Evolutionary conservation across 2,113 vertebrate genomes (phyloP).

Genomic region (Phalacrocorax carbo): DNA sequence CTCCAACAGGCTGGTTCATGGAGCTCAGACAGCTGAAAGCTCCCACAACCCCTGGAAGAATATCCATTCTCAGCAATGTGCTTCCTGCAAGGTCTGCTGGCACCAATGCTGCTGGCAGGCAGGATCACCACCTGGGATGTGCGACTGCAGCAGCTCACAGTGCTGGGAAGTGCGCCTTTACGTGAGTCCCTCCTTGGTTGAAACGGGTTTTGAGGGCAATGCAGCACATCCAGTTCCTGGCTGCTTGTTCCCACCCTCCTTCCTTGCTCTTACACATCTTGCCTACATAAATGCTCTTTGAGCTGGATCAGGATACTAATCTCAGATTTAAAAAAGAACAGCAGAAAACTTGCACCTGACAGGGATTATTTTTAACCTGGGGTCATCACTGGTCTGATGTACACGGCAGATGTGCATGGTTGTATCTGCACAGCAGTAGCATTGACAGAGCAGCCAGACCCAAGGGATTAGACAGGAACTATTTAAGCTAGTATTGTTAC

Average conservation of each 20-base stretch:
- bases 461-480: neutral
- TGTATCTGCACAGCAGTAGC: neutral
- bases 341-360: neutral
- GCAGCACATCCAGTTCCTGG: neutral
- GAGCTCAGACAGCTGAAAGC: neutral
- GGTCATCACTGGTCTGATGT: neutral
- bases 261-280: neutral
- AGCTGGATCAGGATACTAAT: neutral
- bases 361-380: neutral
- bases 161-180: accelerated
- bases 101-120: neutral
- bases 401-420: neutral
- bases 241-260: neutral
- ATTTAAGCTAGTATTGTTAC: neutral
- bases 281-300: neutral
- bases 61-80: neutral
- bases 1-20: accelerated
- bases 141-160: neutral
- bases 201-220: accelerated
- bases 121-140: neutral
- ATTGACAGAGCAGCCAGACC: neutral
- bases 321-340: neutral
- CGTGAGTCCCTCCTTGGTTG: accelerated
- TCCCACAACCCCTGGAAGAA: neutral
- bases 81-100: neutral